phyloP scores from a whole-genome alignment of 2,888 invertebrate genomes.

The Callyntrura sp. region DNA sequence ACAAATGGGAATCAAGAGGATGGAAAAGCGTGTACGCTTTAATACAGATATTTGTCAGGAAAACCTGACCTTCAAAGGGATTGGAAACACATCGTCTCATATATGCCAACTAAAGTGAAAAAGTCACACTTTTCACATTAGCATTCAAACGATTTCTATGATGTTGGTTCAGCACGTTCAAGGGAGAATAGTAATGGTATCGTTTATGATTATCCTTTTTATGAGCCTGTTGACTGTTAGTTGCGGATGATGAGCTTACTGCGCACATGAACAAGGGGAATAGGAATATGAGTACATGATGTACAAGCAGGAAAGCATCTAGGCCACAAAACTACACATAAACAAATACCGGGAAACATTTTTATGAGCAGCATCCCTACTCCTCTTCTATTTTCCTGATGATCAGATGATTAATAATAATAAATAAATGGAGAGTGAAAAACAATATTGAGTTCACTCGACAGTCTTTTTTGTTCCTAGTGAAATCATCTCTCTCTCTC shows the following conservation, averaged over 20 bases:
- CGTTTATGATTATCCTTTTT: conserved; percentile 40
- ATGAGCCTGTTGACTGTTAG: conserved; percentile 49
- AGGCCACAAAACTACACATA: conserved; percentile 52
- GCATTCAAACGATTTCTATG: background rate
- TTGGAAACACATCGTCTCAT: background rate
- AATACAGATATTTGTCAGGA: background rate
- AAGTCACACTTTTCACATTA: conserved; percentile 45
- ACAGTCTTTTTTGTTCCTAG: conserved; percentile 1
- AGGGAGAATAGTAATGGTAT: background rate
- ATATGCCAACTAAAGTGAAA: conserved; percentile 23
- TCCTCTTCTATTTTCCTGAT: background rate
- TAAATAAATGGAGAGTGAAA: conserved; percentile 65
- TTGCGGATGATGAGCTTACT: too few relatives aligned
- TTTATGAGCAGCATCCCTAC: background rate
- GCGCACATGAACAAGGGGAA: background rate
- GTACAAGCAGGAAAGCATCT: conserved; percentile 39
- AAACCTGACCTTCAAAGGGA: background rate
- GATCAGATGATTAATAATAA: conserved; percentile 43
- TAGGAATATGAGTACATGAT: too few relatives aligned
- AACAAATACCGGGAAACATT: conserved; percentile 13
- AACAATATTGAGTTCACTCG: conserved; percentile 59
- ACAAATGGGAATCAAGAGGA: conserved; percentile 48
- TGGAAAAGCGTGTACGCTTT: too few relatives aligned
- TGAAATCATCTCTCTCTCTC: background rate
- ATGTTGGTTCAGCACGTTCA: too few relatives aligned